Evolutionary conservation across 64 coral and sea anemone genomes (phyloP).

Genomic region (Stichodactyla mertensii): DNA sequence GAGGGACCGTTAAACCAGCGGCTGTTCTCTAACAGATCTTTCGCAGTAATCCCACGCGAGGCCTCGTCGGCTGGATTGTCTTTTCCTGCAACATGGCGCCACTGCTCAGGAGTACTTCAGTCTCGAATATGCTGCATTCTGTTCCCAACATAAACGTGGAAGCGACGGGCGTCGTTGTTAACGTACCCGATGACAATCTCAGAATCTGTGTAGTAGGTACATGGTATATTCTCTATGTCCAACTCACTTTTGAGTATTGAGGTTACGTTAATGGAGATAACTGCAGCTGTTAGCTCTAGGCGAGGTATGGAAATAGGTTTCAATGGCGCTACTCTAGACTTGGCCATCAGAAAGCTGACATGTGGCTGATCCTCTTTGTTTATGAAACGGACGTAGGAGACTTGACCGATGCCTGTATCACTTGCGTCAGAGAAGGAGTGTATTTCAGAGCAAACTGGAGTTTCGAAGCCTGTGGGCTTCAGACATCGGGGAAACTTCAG

Average conservation of each 20-base stretch:
- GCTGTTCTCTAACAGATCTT: neutral
- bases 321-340: conserved; percentile 27
- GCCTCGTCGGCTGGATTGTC: conserved; percentile 33
- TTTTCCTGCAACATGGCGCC: conserved; percentile 31
- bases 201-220: conserved; percentile 29
- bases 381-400: conserved; percentile 21
- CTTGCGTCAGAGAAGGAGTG: conserved; percentile 34
- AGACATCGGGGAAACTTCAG: conserved; percentile 4
- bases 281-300: conserved; percentile 24
- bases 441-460: neutral
- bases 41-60: neutral
- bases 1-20: conserved; percentile 15
- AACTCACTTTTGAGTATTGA: conserved; percentile 13
- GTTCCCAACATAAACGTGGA: conserved; percentile 22
- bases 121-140: conserved; percentile 35
- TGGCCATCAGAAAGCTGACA: conserved; percentile 35
- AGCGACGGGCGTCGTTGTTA: neutral
- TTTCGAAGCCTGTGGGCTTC: conserved; percentile 29
- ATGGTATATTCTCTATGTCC: neutral
- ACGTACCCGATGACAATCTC: conserved; percentile 26
- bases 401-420: conserved; percentile 25
- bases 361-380: conserved; percentile 9
- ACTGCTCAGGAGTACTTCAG: neutral
- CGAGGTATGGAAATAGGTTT: conserved; percentile 31
- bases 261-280: conserved; percentile 20